These are phyloP conservation scores for Melanostoma mellinum DNA, from an alignment of 2,888 invertebrate species.

Conservation along the genomic window DNA sequence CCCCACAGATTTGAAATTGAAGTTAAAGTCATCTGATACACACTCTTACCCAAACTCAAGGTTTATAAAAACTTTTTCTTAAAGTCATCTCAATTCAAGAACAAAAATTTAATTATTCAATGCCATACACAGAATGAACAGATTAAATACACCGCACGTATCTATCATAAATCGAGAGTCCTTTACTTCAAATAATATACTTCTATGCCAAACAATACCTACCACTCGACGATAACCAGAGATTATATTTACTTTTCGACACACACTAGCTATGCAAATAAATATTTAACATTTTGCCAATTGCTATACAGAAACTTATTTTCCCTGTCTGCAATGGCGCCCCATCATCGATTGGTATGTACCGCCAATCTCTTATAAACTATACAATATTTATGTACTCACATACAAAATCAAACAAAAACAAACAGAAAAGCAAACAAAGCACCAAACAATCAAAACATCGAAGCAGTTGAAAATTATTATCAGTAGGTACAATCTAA, in stretches of 20 bases:
- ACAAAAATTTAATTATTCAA: too few relatives aligned
- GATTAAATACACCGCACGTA: too few relatives aligned
- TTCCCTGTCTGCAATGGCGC: conserved; percentile 11
- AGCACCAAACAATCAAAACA: conserved; percentile 60
- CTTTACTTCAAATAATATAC: neutral
- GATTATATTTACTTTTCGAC: conserved; percentile 29
- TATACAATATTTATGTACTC: neutral
- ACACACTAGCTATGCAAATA: conserved; percentile 25
- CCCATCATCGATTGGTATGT: too few relatives aligned
- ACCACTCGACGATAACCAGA: conserved; percentile 17
- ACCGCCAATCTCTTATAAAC: too few relatives aligned
- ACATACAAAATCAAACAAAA: neutral
- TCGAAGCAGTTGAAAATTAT: conserved; percentile 65
- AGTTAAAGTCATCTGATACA: too few relatives aligned
- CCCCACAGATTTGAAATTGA: too few relatives aligned
- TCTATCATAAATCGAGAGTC: too few relatives aligned
- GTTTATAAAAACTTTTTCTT: too few relatives aligned
- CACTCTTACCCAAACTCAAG: too few relatives aligned
- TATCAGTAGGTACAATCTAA: conserved; percentile 66
- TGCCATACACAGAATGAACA: too few relatives aligned
- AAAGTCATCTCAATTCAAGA: too few relatives aligned
- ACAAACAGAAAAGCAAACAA: conserved; percentile 20
- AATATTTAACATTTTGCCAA: conserved; percentile 46
- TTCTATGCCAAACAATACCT: conserved; percentile 19
- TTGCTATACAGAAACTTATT: conserved; percentile 35